Evolutionary conservation across 2,888 invertebrate genomes (phyloP).

Genomic region (Drosophila glabriapex): DNA sequence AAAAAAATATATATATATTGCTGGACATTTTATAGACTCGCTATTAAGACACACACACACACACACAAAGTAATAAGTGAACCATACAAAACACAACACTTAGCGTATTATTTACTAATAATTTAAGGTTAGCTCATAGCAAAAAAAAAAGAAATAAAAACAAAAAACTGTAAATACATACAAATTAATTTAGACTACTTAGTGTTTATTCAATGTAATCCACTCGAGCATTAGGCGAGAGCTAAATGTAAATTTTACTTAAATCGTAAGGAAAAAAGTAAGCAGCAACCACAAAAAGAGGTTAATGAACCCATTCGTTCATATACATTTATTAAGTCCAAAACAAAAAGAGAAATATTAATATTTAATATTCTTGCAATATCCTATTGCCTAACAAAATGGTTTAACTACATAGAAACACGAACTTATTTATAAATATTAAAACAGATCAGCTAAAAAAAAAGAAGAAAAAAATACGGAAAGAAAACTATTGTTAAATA

Average conservation of each 20-base stretch:
- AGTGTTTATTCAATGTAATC: constrained; percentile 51
- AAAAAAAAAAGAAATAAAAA: not conserved
- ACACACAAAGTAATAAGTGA: constrained; percentile 29
- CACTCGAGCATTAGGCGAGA: constrained; percentile 55
- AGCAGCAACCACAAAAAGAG: constrained; percentile 24
- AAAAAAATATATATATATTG: constrained; percentile 41
- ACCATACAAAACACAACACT: constrained; percentile 27
- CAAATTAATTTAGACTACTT: constrained; percentile 45
- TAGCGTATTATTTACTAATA: constrained; percentile 50
- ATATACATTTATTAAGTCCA: constrained; percentile 5
- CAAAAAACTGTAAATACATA: constrained; percentile 61
- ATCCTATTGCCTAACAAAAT: constrained; percentile 68
- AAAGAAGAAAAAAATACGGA: constrained; percentile 6
- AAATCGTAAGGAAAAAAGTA: constrained; percentile 24
- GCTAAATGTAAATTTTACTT: constrained; percentile 40
- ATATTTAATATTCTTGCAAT: constrained; percentile 77
- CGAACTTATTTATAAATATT: constrained; percentile 49
- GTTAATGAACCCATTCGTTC: constrained; percentile 16
- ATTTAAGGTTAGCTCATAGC: constrained; percentile 52
- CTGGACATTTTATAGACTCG: constrained; percentile 72
- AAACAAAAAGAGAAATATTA: constrained; percentile 70
- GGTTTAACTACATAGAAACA: constrained; percentile 53
- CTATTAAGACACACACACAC: constrained; percentile 48
- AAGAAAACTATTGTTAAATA: constrained; percentile 43
- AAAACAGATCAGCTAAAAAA: constrained; percentile 25